A percentile compares a stretch with the other conserved stretches of the same genome.
phyloP scores from a whole-genome alignment of 64 coral and sea anemone genomes.

The Stylophora pistillata region DNA sequence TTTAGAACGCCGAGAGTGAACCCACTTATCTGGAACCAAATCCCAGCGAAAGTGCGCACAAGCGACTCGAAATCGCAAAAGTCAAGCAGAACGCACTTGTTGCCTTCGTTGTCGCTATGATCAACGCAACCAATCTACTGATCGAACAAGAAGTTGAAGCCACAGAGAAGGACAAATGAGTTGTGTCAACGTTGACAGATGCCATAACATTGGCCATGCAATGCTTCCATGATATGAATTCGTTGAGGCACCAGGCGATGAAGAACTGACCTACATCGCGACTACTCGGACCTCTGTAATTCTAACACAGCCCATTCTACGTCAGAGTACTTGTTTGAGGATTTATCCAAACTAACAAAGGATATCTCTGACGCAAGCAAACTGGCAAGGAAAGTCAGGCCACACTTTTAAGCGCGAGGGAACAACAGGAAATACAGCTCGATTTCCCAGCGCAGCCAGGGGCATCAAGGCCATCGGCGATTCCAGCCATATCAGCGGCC shows the following conservation, averaged over 20 bases:
- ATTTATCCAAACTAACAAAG: conserved; percentile 51
- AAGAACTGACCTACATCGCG: conserved; percentile 25
- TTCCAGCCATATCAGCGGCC: conserved; percentile 8
- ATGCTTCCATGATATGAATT: conserved; percentile 39
- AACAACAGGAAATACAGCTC: neutral
- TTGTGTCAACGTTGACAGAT: conserved; percentile 11
- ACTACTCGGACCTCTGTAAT: conserved; percentile 45
- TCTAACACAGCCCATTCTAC: conserved; percentile 1
- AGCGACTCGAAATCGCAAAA: conserved; percentile 37
- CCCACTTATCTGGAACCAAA: conserved; percentile 31
- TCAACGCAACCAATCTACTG: conserved; percentile 7
- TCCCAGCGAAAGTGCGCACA: neutral
- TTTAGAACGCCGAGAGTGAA: conserved; percentile 17
- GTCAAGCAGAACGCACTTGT: conserved; percentile 21
- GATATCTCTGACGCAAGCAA: conserved; percentile 58
- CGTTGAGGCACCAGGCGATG: conserved; percentile 31
- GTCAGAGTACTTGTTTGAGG: conserved; percentile 59
- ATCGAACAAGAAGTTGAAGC: neutral
- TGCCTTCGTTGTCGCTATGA: conserved; percentile 13
- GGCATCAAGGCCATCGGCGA: neutral
- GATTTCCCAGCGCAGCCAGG: neutral
- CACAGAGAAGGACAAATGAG: neutral
- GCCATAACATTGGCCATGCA: conserved; percentile 34
- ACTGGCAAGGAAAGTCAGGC: conserved; percentile 29
- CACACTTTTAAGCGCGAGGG: neutral